Base-by-base conservation (phyloP, 92 coral and sea anemone genomes). In the Bergia puertoricense region DNA sequence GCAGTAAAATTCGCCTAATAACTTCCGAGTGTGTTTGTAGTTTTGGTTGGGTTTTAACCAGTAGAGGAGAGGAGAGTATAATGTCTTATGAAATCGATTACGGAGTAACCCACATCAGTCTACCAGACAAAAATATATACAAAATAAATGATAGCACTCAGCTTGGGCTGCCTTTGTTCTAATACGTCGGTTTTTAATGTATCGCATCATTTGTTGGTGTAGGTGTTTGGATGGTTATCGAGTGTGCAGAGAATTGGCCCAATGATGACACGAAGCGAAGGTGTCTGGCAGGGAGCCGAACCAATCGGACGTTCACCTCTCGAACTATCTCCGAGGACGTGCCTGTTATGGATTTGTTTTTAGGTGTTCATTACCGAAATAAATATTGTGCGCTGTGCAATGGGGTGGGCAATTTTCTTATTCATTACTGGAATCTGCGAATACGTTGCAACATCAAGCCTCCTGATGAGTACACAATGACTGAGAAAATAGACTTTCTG, bases 381-480 rank as follows among this genome's bases (percentile, higher is more conserved):
- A 80, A 84, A 8, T 80, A 86, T 65, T 95, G 98, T 66, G 96
- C 91, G 6, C 20, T 30, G 42, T 95, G 98, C 43, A 90, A 93
- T 76, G 59, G 59, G 1, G 90, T 43, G 9, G 0, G 0, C 7
- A 0, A 15, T 0, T 1, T 0, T 37, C 43, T 37, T 2, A 2
- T 80, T 6, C 7, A 54, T 20, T 88, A 39, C 40, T 90, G 91
- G 94, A 45, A 79, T 4, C 74, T 95, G 42, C 82, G 74, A 42
- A 89, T 95, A 80, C 88, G 86, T 68, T 95, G 98, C 72, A 88
- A 90, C 22, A 83, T 93, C 54, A 81, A 54, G 39, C 96, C 96
- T 6, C 93, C 98, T 30, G 50, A 50, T 5, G 74, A 41, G 7
- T 76, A 76, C 79, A 93, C 81, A 48, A 44, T 40, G 43, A 77